Evolutionary conservation across 2,113 vertebrate species (phyloP).

Genomic region (Lepus americanus): DNA sequence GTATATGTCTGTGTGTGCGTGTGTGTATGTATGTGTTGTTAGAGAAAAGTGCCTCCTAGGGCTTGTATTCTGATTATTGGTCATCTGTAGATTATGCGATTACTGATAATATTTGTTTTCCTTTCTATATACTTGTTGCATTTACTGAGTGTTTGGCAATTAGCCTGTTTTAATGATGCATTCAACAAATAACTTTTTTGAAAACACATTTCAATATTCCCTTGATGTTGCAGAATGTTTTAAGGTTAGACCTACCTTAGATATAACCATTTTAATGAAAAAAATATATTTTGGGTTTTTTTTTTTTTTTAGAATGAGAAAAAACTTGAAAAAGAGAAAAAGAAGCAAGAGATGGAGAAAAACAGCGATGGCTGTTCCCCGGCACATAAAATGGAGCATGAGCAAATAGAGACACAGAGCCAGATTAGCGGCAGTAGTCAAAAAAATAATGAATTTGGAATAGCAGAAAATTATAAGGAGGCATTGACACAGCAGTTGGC

Average conservation of each 20-base stretch:
- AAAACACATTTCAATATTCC: too few relatives aligned
- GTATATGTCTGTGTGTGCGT: background rate
- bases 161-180: conserved; percentile 38
- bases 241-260: conserved; percentile 43
- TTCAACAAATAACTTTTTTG: conserved; percentile 33
- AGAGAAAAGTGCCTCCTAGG: background rate
- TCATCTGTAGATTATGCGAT: conserved; percentile 35
- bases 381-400: conserved; percentile 74
- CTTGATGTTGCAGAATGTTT: background rate
- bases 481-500: conserved; percentile 85
- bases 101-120: background rate
- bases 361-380: conserved; percentile 61
- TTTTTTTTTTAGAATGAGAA: conserved; percentile 91
- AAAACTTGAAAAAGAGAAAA: conserved; percentile 90
- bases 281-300: background rate
- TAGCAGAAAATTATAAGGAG: conserved; percentile 81
- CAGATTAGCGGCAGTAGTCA: conserved; percentile 78
- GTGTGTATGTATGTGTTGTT: background rate
- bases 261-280: conserved; percentile 17
- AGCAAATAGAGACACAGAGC: conserved; percentile 78
- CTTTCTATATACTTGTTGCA: conserved; percentile 23
- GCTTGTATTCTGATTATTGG: background rate
- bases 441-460: conserved; percentile 70
- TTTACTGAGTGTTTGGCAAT: conserved; percentile 42
- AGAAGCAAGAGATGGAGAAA: conserved; percentile 82